phyloP scores from a whole-genome alignment of 2,113 vertebrate species.

The Suncus etruscus region DNA sequence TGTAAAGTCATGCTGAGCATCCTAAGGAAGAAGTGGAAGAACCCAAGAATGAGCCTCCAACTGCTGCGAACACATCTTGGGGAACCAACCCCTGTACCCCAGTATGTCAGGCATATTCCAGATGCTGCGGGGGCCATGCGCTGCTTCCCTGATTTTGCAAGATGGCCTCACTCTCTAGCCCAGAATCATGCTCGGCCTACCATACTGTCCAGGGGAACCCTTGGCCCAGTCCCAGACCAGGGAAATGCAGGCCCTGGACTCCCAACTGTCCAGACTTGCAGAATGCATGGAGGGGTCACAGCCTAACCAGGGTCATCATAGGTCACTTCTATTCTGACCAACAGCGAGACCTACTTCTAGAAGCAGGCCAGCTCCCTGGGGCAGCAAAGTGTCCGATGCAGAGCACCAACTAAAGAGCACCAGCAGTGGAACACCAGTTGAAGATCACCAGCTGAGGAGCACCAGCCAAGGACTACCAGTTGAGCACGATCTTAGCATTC shows the following conservation, averaged over 20 bases:
- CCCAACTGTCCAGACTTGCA: too few species aligned
- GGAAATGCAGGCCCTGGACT: too few species aligned
- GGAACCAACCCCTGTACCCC: not conserved
- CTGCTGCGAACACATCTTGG: not conserved
- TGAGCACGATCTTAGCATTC: not conserved
- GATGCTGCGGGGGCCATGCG: not conserved
- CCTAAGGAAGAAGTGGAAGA: too few species aligned
- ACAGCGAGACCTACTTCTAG: not conserved
- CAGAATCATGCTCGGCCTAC: not conserved
- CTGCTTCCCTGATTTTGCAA: not conserved
- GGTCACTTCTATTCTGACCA: not conserved
- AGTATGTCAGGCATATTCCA: not conserved
- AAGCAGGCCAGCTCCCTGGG: not conserved
- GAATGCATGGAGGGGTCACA: too few species aligned
- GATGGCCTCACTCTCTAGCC: slow-evolving; percentile 26
- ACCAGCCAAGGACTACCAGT: too few species aligned
- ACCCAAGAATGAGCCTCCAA: too few species aligned
- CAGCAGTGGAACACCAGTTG: too few species aligned
- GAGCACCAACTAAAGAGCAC: not conserved
- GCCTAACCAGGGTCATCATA: too few species aligned
- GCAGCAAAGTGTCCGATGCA: not conserved
- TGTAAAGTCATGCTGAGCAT: too few species aligned
- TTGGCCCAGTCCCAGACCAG: too few species aligned
- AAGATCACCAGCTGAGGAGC: too few species aligned
- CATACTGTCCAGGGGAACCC: too few species aligned